Conservation (phyloP, 2,888 invertebrate genomes). For the Cosmia trapezina region DNA sequence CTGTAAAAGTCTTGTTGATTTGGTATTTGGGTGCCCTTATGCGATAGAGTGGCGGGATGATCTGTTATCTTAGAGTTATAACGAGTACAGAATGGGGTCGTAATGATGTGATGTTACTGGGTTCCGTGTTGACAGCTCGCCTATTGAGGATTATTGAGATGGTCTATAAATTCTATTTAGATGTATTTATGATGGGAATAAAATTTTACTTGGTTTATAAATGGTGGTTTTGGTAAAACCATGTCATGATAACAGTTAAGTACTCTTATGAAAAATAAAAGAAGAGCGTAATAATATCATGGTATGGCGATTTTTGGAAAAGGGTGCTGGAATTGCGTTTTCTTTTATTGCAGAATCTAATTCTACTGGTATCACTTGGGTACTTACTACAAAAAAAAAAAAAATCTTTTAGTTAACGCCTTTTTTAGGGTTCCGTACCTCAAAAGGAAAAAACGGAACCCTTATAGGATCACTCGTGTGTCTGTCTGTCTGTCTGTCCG, state of each 20-base stretch:
- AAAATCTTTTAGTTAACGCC: no score
- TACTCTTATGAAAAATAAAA: no score
- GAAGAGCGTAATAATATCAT: no score
- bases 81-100: constrained; percentile 80
- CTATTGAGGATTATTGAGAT: constrained; percentile 76
- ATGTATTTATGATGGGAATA: constrained; percentile 57
- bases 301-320: no score
- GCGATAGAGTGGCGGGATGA: constrained; percentile 70
- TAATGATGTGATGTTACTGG: constrained; percentile 85
- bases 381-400: no score
- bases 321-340: no score
- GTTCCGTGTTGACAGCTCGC: constrained; percentile 83
- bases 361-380: no score
- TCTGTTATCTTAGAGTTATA: constrained; percentile 87
- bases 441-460: no score
- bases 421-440: no score
- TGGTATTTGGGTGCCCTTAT: constrained; percentile 73
- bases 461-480: no score
- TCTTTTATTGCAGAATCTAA: no score
- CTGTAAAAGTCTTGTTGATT: constrained; percentile 57
- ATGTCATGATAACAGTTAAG: not conserved
- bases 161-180: constrained; percentile 62
- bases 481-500: no score
- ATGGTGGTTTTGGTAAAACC: constrained; percentile 15
- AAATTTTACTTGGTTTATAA: constrained; percentile 64